phyloP scores from a whole-genome alignment of 2,797 vertebrate species.

The Margarornis squamiger region DNA sequence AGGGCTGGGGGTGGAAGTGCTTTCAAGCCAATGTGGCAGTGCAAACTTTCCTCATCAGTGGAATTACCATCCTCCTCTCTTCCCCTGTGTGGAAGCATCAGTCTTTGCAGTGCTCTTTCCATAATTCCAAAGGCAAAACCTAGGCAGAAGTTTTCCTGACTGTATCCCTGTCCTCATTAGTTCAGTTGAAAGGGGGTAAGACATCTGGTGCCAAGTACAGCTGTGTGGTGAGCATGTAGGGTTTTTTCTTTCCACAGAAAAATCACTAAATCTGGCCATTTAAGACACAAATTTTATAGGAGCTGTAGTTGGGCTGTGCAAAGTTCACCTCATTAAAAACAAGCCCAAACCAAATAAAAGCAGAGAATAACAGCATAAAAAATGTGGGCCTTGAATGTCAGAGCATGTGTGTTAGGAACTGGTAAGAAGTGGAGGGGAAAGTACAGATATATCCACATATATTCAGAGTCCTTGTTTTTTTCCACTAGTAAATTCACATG shows the following conservation, averaged over 20 bases:
- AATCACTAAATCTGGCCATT: neutral
- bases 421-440: neutral
- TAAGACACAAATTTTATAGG: conserved; percentile 34
- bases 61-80: neutral
- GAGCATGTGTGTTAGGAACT: neutral
- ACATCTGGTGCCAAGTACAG: conserved; percentile 39
- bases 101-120: neutral
- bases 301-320: conserved; percentile 8
- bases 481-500: neutral
- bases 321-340: conserved; percentile 63
- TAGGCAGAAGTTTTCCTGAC: neutral
- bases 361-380: neutral
- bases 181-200: neutral
- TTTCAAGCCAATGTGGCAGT: neutral
- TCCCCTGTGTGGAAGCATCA: neutral
- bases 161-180: neutral
- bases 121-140: neutral
- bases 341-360: conserved; percentile 40
- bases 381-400: neutral
- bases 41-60: neutral
- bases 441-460: neutral
- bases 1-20: neutral
- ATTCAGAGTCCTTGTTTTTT: neutral
- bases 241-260: neutral
- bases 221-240: neutral